Conservation (phyloP, 1,140 invertebrate genomes). For the Drosophila arizonae region DNA sequence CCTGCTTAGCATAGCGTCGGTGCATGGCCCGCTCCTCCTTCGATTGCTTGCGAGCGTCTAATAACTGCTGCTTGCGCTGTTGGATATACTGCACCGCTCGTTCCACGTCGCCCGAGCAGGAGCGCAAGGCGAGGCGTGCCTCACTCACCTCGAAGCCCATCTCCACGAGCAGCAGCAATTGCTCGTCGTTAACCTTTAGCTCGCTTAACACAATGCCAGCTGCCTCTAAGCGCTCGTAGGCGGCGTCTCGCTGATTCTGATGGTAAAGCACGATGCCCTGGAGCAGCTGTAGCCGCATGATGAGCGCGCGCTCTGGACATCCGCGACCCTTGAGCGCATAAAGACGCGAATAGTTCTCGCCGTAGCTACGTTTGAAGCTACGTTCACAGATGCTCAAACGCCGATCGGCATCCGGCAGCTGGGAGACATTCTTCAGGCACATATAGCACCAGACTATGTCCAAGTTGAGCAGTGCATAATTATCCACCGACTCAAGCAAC, state of each 20-base stretch:
- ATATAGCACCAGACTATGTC: slow-evolving; percentile 94
- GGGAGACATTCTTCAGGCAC: slow-evolving; percentile 86
- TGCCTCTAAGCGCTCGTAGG: slow-evolving; percentile 84
- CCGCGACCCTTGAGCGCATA: slow-evolving; percentile 86
- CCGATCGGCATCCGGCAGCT: slow-evolving; percentile 88
- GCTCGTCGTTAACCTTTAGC: slow-evolving; percentile 86
- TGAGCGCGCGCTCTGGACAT: slow-evolving; percentile 88
- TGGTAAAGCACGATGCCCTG: slow-evolving; percentile 91
- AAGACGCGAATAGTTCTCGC: slow-evolving; percentile 87
- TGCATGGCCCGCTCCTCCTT: slow-evolving; percentile 84
- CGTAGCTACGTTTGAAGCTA: slow-evolving; percentile 88
- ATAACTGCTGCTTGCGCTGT: slow-evolving; percentile 84
- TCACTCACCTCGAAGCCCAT: slow-evolving; percentile 86
- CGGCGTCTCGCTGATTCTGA: slow-evolving; percentile 86
- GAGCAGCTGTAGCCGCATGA: slow-evolving; percentile 89
- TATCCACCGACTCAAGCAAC: slow-evolving; percentile 89
- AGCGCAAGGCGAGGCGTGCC: slow-evolving; percentile 87
- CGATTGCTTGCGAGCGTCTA: slow-evolving; percentile 84
- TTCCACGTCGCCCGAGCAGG: slow-evolving; percentile 85
- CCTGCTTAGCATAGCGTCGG: slow-evolving; percentile 60
- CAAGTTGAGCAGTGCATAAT: slow-evolving; percentile 90
- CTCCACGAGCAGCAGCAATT: slow-evolving; percentile 84
- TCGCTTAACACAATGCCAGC: slow-evolving; percentile 86
- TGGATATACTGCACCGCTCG: slow-evolving; percentile 87
- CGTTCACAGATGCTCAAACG: slow-evolving; percentile 87